Evolutionary conservation across 2,888 invertebrate genomes (phyloP).

Genomic region (Thelaira solivaga): DNA sequence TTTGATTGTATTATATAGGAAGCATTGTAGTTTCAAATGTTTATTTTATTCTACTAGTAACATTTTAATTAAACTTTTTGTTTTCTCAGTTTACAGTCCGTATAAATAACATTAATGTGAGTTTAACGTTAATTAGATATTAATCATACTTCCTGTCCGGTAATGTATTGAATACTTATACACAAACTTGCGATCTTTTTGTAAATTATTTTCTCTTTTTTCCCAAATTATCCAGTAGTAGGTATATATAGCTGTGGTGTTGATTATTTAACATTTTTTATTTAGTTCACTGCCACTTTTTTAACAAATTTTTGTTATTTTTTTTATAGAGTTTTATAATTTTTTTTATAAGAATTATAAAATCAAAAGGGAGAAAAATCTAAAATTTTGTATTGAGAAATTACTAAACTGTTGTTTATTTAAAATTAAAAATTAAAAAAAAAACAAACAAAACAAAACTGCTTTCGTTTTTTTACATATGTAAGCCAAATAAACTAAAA

Average conservation of each 20-base stretch:
- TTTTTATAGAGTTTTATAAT: conserved; percentile 51
- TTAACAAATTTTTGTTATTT: conserved; percentile 46
- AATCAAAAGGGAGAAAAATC: neutral
- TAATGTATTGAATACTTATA: neutral
- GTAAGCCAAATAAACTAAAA: conserved; percentile 33
- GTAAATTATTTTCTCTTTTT: neutral
- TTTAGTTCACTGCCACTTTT: conserved; percentile 52
- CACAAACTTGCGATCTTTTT: neutral
- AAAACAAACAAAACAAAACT: conserved; percentile 8
- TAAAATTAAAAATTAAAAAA: neutral
- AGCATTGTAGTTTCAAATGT: too few relatives aligned
- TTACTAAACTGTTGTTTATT: conserved; percentile 3
- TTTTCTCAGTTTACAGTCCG: too few relatives aligned
- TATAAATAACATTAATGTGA: neutral
- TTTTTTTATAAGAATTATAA: conserved; percentile 33
- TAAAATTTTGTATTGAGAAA: conserved; percentile 6
- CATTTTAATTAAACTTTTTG: too few relatives aligned
- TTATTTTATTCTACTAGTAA: too few relatives aligned
- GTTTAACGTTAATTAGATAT: neutral
- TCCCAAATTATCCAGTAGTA: too few relatives aligned
- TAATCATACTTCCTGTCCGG: neutral
- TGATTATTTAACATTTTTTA: conserved; percentile 10
- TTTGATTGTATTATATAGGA: too few relatives aligned
- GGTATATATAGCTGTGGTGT: conserved; percentile 5
- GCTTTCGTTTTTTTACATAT: conserved; percentile 32